Evolutionary conservation across 2,888 invertebrate species (phyloP), one percentile per base, ranked within the genome.

Genomic region (Byasa hedistus): DNA sequence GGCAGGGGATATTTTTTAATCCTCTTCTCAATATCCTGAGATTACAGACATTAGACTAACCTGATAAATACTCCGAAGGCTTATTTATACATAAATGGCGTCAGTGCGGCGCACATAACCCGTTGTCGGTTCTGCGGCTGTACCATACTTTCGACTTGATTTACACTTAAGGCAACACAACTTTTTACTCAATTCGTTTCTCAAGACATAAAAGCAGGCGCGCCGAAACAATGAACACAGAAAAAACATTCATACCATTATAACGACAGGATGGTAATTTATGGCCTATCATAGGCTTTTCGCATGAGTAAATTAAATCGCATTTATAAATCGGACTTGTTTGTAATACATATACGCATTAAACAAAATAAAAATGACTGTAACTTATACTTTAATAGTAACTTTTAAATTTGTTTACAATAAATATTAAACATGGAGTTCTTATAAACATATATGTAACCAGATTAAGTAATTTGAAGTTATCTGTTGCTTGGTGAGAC

Each of bases 101-200:
- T 64, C 68, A 64, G 57, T 68, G 56, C 57, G 65, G 55, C 64
- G 64, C 66, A 70, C 73, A 70, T 68, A 69, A 70, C 71, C 70
- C 69, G 48, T 48, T 48, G 39, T 39, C 39, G 48, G 48, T 8
- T 19, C 19, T 44, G 44, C 19, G 19, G 44, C 19, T 48, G 62
- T 68, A 65, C 70, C 69, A 70, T 71, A 65, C 68, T 72, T 75
- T 72, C 73, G 73, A 70, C 61, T 65, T 70, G 70, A 68, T 68
- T 65, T 68, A 66, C 69, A 59, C 73, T 70, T 75, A 75, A 71
- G 75, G 75, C 65, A 66, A 68, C 66, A 66, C 74, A 61, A 70
- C 69, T 76, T 76, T 76, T 76, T 76, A 69, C 70, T 69, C 68
- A 59, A 69, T 65, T 67, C 71, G 68, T 69, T 72, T 73, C 71